phyloP scores from a whole-genome alignment of 2,113 vertebrate species.

The Cebus imitator region DNA sequence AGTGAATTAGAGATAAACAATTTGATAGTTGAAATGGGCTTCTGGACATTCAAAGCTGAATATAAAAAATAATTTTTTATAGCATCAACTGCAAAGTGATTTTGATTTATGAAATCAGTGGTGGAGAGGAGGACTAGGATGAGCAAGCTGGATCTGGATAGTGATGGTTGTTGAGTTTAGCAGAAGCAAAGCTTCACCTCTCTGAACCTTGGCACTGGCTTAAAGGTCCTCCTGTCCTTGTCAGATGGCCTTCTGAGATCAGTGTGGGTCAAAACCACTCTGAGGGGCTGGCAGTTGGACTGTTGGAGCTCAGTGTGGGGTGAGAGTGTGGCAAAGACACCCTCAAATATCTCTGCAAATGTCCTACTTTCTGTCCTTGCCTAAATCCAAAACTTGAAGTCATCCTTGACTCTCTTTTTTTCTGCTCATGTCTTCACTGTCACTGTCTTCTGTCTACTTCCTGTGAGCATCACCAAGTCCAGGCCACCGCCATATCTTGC shows the following conservation, averaged over 20 bases:
- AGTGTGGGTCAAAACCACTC: not conserved
- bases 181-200: not conserved
- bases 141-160: not conserved
- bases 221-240: not conserved
- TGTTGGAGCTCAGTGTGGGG: not conserved
- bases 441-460: not conserved
- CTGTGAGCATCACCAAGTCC: not conserved
- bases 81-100: not conserved
- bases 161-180: not conserved
- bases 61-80: not conserved
- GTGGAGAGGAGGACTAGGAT: not conserved
- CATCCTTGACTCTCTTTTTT: not conserved
- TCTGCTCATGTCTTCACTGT: not conserved
- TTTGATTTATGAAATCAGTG: not conserved
- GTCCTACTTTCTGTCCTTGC: not conserved
- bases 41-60: not conserved
- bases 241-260: accelerated
- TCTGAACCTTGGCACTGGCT: not conserved
- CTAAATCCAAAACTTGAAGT: not conserved
- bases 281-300: not conserved
- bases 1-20: not conserved
- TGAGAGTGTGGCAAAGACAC: not conserved
- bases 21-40: not conserved
- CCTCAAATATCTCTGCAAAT: not conserved
- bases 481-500: not conserved